A percentile compares a stretch with the other conserved stretches of the same genome.
phyloP scores from a whole-genome alignment of 2,797 vertebrate species.

The Acrocephalus scirpaceus region DNA sequence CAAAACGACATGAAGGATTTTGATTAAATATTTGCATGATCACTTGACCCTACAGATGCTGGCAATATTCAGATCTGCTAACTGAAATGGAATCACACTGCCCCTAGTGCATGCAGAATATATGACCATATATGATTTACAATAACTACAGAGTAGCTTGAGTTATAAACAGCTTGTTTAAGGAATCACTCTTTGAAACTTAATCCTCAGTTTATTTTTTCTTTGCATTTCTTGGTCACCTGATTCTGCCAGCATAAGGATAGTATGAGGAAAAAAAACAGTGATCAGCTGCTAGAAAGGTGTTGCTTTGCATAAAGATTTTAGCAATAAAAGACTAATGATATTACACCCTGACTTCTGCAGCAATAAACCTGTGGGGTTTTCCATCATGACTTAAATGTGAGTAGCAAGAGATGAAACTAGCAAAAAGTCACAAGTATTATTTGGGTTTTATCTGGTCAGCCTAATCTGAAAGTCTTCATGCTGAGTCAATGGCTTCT shows the following conservation, averaged over 20 bases:
- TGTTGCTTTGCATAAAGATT: neutral
- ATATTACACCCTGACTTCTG: neutral
- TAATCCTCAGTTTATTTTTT: neutral
- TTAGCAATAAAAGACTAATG: neutral
- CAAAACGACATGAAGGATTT: neutral
- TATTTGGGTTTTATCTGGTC: neutral
- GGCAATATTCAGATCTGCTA: neutral
- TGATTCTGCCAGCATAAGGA: neutral
- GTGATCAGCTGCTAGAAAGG: neutral
- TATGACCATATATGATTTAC: neutral
- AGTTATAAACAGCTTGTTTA: neutral
- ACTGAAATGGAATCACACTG: neutral
- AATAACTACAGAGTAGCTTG: neutral
- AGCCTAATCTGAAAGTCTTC: neutral
- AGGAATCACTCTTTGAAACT: neutral
- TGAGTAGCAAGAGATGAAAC: neutral
- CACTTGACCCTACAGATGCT: neutral
- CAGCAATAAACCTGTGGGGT: neutral
- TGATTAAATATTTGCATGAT: neutral
- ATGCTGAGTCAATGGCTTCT: neutral
- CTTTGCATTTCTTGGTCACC: neutral
- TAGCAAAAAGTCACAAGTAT: neutral
- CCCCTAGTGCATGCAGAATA: neutral
- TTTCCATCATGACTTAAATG: neutral
- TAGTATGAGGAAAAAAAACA: neutral